A percentile compares a stretch with the other conserved stretches of the same genome.
phyloP scores from a whole-genome alignment of 1,140 invertebrate genomes.

The Scylla paramamosain region DNA sequence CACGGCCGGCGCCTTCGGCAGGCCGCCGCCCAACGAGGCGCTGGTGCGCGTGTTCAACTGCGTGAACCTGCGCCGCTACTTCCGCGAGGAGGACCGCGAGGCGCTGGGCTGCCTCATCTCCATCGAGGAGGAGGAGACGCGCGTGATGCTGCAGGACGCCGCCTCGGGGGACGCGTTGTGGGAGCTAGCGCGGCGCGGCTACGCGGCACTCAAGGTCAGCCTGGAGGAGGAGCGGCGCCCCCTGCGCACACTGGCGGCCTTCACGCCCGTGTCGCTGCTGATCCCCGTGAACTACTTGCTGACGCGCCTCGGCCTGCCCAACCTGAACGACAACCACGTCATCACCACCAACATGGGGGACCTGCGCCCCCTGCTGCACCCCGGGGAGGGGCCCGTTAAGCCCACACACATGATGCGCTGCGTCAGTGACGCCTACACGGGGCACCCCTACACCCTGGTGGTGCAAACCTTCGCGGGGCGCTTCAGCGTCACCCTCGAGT shows the following conservation, averaged over 20 bases:
- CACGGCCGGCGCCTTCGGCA: background rate
- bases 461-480: slow-evolving; percentile 57
- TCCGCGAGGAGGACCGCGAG: background rate
- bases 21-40: background rate
- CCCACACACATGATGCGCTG: slow-evolving; percentile 50
- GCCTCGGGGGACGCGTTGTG: slow-evolving; percentile 19
- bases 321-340: slow-evolving; percentile 56
- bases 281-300: slow-evolving; percentile 34
- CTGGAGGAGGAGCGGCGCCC: slow-evolving; percentile 24
- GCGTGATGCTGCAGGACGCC: background rate
- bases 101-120: slow-evolving; percentile 57
- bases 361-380: slow-evolving; percentile 41
- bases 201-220: background rate
- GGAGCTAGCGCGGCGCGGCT: background rate
- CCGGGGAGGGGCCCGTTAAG: slow-evolving; percentile 24
- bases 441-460: slow-evolving; percentile 63
- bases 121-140: slow-evolving; percentile 57
- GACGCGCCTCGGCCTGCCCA: background rate
- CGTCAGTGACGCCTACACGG: slow-evolving; percentile 8
- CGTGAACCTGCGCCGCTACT: slow-evolving; percentile 66
- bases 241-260: background rate
- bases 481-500: slow-evolving; percentile 49
- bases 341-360: slow-evolving; percentile 68
- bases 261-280: slow-evolving; percentile 31
- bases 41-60: slow-evolving; percentile 49